phyloP scores from a whole-genome alignment of 2,888 invertebrate species.

The Ectemnius cavifrons region DNA sequence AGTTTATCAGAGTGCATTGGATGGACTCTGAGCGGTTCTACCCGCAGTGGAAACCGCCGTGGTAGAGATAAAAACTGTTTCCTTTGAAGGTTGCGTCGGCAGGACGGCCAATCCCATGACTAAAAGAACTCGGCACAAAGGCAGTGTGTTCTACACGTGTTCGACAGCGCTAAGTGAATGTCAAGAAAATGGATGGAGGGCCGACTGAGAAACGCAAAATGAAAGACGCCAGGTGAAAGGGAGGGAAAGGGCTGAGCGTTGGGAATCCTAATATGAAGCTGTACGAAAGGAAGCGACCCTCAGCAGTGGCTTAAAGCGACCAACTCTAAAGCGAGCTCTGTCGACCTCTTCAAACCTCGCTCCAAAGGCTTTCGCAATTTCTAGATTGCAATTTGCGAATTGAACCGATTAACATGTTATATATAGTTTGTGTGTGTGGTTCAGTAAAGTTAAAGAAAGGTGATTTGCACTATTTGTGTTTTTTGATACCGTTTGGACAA shows the following conservation, averaged over 20 bases:
- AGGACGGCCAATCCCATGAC: conserved; percentile 13
- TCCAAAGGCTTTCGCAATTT: no score
- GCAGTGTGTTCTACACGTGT: conserved; percentile 43
- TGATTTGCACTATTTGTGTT: no score
- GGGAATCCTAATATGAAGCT: conserved; percentile 44
- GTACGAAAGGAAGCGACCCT: conserved; percentile 17
- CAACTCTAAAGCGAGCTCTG: not conserved
- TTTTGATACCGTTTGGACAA: no score
- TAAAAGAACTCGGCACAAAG: conserved; percentile 30
- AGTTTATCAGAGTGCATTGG: no score
- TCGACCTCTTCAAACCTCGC: no score
- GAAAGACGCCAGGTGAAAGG: conserved; percentile 32
- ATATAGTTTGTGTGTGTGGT: no score
- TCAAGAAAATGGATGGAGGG: conserved; percentile 48
- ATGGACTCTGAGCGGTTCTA: not conserved
- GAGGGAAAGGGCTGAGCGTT: conserved; percentile 15
- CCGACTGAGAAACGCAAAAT: conserved; percentile 41
- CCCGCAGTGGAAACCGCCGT: not conserved
- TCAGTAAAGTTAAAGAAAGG: no score
- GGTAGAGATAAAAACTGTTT: not conserved
- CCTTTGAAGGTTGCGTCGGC: conserved; percentile 19
- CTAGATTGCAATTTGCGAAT: no score
- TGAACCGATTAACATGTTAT: no score
- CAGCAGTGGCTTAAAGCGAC: not conserved
- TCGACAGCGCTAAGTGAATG: conserved; percentile 48